Conservation (phyloP, 1,140 invertebrate species). For the Hylaeus volcanicus region DNA sequence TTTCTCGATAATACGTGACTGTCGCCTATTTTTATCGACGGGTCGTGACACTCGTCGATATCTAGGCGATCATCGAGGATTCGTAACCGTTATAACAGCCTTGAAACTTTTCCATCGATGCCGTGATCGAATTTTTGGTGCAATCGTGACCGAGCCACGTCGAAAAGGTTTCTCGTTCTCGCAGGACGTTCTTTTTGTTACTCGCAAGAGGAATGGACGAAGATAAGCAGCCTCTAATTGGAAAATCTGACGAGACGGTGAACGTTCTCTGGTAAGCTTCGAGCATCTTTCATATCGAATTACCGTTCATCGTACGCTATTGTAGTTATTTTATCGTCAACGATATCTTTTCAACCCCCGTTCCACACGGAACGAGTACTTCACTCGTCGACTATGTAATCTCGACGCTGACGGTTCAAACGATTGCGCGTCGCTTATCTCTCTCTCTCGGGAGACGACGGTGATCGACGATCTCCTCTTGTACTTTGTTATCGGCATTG, state of each 20-base stretch:
- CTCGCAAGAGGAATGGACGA: conserved; percentile 52
- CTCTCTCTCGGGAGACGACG: background rate
- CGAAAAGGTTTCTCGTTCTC: too few relatives aligned
- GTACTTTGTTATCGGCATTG: too few relatives aligned
- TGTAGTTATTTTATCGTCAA: background rate
- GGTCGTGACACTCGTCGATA: too few relatives aligned
- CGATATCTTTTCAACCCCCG: too few relatives aligned
- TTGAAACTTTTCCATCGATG: too few relatives aligned
- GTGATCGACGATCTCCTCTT: background rate
- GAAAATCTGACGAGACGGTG: conserved; percentile 28
- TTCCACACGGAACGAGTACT: background rate
- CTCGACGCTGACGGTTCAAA: too few relatives aligned
- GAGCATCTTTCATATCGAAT: background rate
- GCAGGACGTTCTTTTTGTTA: background rate
- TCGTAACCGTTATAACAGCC: background rate
- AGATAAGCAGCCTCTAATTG: conserved; percentile 62
- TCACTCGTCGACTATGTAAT: background rate
- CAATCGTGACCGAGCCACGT: too few relatives aligned
- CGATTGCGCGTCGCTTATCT: background rate
- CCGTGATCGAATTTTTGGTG: too few relatives aligned
- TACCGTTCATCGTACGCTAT: too few relatives aligned
- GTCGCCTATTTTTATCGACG: too few relatives aligned
- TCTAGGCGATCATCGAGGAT: background rate
- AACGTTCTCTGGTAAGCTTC: conserved; percentile 62
- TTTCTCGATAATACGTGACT: too few relatives aligned